Evolutionary conservation across 2,888 invertebrate genomes (phyloP).

Genomic region (Volucella zonaria): DNA sequence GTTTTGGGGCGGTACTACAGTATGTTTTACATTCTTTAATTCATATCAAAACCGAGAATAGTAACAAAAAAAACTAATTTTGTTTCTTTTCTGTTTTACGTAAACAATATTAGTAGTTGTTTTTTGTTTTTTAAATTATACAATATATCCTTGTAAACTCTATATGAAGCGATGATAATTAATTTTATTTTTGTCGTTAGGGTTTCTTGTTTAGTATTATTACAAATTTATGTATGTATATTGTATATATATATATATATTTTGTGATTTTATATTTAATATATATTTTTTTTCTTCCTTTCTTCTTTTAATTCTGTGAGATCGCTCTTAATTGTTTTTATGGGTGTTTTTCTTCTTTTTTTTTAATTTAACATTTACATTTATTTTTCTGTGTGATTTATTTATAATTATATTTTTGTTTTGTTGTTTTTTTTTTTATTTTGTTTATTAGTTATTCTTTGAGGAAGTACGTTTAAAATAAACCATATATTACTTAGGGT

Average conservation of each 20-base stretch:
- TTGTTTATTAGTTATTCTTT: conserved; percentile 11
- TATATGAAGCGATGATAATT: conserved; percentile 76
- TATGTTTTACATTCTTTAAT: conserved; percentile 15
- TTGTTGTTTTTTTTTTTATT: too few species aligned
- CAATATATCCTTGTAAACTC: conserved; percentile 63
- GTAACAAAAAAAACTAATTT: conserved; percentile 44
- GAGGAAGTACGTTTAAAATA: conserved; percentile 50
- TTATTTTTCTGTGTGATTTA: conserved; percentile 66
- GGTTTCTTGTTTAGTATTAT: conserved; percentile 66
- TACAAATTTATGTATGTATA: conserved; percentile 30
- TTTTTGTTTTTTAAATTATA: conserved; percentile 59
- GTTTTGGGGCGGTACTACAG: conserved; percentile 68
- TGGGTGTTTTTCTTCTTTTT: conserved; percentile 61
- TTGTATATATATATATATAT: conserved; percentile 61
- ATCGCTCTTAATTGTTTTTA: conserved; percentile 76
- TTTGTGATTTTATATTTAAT: conserved; percentile 78
- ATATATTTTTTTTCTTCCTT: conserved; percentile 47
- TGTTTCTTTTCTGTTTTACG: conserved; percentile 67
- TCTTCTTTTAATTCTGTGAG: conserved; percentile 71
- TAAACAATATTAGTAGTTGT: conserved; percentile 40
- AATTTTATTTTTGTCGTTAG: conserved; percentile 73
- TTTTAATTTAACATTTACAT: conserved; percentile 69
- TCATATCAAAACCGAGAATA: conserved; percentile 22
- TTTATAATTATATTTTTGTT: conserved; percentile 75
- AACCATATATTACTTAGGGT: conserved; percentile 57